Evolutionary conservation across 2,888 invertebrate species (phyloP).

Genomic region (Ophion obscuratus): DNA sequence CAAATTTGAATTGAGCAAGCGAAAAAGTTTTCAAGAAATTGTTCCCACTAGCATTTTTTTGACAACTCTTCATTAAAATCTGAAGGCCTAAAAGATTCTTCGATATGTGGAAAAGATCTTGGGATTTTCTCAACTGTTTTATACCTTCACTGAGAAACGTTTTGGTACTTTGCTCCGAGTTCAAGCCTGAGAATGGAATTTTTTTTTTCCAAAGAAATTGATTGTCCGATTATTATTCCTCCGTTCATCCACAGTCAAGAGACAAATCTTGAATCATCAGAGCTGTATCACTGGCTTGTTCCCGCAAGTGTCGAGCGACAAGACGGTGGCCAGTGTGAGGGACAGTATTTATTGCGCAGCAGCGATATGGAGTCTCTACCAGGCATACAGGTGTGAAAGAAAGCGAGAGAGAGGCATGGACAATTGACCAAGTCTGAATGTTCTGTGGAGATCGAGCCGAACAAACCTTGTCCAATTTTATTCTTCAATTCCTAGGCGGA

Average conservation of each 20-base stretch:
- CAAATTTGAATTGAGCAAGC: too few relatives aligned
- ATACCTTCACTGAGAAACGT: neutral
- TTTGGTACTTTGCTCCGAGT: neutral
- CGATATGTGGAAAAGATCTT: neutral
- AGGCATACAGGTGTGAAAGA: slow-evolving; percentile 93
- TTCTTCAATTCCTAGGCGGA: slow-evolving; percentile 87
- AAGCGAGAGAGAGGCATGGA: neutral
- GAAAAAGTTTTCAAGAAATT: neutral
- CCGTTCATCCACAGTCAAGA: slow-evolving; percentile 88
- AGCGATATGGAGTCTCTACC: slow-evolving; percentile 98
- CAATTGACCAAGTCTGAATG: neutral
- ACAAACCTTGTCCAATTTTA: neutral
- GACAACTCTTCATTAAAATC: too few relatives aligned
- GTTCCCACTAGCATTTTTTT: too few relatives aligned
- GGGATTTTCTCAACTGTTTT: neutral
- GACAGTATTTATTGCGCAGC: slow-evolving; percentile 99
- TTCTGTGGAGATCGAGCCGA: too few relatives aligned
- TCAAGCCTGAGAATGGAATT: neutral
- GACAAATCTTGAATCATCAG: slow-evolving; percentile 95
- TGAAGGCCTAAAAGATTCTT: neutral
- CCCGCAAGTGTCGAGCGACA: slow-evolving; percentile 93
- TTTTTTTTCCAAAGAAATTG: neutral
- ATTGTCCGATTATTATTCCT: slow-evolving; percentile 10
- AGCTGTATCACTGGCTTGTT: slow-evolving; percentile 97
- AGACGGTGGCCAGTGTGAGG: slow-evolving; percentile 93